Evolutionary conservation across 1,140 invertebrate species (phyloP).

Genomic region (Agraylea sexmaculata): DNA sequence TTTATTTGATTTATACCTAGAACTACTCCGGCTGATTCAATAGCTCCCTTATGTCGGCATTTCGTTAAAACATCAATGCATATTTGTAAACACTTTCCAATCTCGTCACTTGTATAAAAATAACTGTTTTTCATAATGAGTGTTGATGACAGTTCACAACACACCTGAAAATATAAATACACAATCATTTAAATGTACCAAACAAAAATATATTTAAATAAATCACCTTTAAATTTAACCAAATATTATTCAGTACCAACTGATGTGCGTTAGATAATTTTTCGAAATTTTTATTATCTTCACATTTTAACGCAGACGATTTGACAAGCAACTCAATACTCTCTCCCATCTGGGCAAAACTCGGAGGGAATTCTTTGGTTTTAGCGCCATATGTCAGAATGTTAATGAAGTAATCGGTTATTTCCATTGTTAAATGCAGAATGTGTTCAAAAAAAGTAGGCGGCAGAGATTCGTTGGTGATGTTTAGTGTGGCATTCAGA

Average conservation of each 20-base stretch:
- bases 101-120: conserved; percentile 26
- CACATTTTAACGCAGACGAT: conserved; percentile 25
- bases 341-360: conserved; percentile 45
- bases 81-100: conserved; percentile 42
- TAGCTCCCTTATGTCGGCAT: conserved; percentile 69
- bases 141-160: conserved; percentile 39
- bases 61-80: conserved; percentile 51
- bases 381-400: conserved; percentile 4
- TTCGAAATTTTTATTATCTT: conserved; percentile 23
- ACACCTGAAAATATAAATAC: conserved; percentile 31
- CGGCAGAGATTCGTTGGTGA: conserved; percentile 22
- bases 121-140: conserved; percentile 30
- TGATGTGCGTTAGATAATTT: conserved; percentile 51
- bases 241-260: conserved; percentile 59
- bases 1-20: conserved; percentile 32
- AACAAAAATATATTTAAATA: conserved; percentile 12
- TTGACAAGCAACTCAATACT: conserved; percentile 37
- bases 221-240: conserved; percentile 65
- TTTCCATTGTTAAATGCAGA: conserved; percentile 17
- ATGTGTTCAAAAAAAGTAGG: conserved; percentile 29
- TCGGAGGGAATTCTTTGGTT: conserved; percentile 26
- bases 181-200: conserved; percentile 4
- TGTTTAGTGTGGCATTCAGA: conserved; percentile 14
- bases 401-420: conserved; percentile 10
- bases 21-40: conserved; percentile 55